Evolutionary conservation across 2,888 invertebrate species (phyloP).

Genomic region (Morpho achilles): DNA sequence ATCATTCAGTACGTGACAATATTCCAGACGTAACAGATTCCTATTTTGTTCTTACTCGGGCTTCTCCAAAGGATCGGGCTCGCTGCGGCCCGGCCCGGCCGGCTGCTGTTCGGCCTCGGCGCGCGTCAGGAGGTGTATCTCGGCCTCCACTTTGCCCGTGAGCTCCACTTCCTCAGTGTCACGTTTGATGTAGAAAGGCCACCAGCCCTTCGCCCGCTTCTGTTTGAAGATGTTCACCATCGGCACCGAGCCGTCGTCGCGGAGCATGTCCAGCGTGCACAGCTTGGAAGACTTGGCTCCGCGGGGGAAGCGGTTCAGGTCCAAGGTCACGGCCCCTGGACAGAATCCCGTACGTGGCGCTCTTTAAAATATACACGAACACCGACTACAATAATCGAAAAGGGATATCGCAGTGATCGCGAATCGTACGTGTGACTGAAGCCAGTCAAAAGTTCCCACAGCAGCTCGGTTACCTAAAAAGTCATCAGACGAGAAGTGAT

Average conservation of each 20-base stretch:
- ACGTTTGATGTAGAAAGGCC: slow-evolving; percentile 94
- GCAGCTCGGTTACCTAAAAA: slow-evolving; percentile 81
- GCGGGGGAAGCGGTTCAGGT: slow-evolving; percentile 90
- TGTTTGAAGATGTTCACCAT: slow-evolving; percentile 94
- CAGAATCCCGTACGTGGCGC: neutral
- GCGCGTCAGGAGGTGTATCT: slow-evolving; percentile 89
- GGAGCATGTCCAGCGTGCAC: slow-evolving; percentile 91
- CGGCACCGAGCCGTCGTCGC: slow-evolving; percentile 87
- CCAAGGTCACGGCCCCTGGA: slow-evolving; percentile 88
- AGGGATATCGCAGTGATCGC: too few relatives aligned
- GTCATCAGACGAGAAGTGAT: slow-evolving; percentile 95
- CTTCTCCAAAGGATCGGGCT: slow-evolving; percentile 94
- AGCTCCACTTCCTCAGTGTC: slow-evolving; percentile 91
- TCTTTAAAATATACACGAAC: too few relatives aligned
- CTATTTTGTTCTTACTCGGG: slow-evolving; percentile 82
- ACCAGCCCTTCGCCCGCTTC: slow-evolving; percentile 93
- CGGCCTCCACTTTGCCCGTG: slow-evolving; percentile 95
- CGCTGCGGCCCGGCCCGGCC: slow-evolving; percentile 90
- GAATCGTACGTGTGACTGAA: too few relatives aligned
- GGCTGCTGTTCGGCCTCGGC: slow-evolving; percentile 94
- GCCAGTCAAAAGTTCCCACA: too few relatives aligned
- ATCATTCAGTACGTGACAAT: too few relatives aligned
- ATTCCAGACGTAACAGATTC: too few relatives aligned
- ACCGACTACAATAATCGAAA: too few relatives aligned
- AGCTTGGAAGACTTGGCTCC: slow-evolving; percentile 93